Evolutionary conservation across 1,140 invertebrate genomes (phyloP).

Genomic region (Oncopeltus fasciatus): DNA sequence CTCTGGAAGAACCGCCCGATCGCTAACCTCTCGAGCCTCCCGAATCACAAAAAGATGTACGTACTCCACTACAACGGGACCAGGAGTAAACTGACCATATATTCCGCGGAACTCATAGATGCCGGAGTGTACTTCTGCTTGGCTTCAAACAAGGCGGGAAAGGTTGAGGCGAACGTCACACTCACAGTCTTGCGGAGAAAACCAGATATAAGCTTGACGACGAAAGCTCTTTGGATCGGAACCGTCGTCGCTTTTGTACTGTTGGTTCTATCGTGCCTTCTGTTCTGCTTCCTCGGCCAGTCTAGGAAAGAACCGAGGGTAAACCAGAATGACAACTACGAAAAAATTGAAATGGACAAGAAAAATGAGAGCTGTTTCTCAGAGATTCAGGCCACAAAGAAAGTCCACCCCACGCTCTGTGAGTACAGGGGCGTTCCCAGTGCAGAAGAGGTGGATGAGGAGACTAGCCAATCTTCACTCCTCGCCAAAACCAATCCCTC

Average conservation of each 20-base stretch:
- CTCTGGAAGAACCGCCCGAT: slow-evolving; percentile 35
- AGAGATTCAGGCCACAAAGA: slow-evolving; percentile 4
- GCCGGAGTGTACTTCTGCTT: slow-evolving; percentile 55
- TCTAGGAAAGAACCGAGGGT: slow-evolving; percentile 26
- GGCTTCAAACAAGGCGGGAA: slow-evolving; percentile 58
- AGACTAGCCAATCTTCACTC: slow-evolving; percentile 30
- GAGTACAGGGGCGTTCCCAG: slow-evolving; percentile 41
- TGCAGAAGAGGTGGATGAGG: slow-evolving; percentile 36
- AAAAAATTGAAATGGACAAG: slow-evolving; percentile 57
- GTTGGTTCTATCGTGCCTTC: slow-evolving; percentile 40
- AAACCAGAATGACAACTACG: slow-evolving; percentile 41
- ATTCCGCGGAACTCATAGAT: slow-evolving; percentile 50
- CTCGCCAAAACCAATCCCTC: not conserved
- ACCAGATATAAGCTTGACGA: slow-evolving; percentile 33
- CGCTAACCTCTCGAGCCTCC: slow-evolving; percentile 35
- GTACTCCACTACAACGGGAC: slow-evolving; percentile 25
- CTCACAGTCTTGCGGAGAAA: slow-evolving; percentile 41
- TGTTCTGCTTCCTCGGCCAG: slow-evolving; percentile 38
- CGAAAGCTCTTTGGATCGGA: slow-evolving; percentile 38
- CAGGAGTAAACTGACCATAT: slow-evolving; percentile 53
- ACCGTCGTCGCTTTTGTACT: slow-evolving; percentile 40
- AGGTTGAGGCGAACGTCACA: slow-evolving; percentile 50
- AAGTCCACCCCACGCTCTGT: slow-evolving; percentile 36
- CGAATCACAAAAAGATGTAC: slow-evolving; percentile 22
- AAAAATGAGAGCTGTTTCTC: slow-evolving; percentile 24